Conservation (phyloP, 2,797 vertebrate genomes). For the Pygocentrus nattereri region DNA sequence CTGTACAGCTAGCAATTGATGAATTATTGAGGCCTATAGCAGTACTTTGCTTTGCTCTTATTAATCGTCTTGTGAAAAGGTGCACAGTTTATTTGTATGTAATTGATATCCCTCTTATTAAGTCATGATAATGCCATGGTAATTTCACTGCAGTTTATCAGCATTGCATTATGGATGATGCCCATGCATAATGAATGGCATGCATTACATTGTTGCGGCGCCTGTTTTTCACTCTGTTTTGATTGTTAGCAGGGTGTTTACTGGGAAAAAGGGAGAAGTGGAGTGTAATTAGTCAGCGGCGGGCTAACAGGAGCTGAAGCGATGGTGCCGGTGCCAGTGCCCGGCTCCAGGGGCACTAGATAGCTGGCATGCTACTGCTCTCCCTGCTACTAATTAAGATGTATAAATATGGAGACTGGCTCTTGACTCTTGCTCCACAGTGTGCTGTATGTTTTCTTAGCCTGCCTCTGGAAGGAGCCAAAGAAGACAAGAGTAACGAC, state of each 20-base stretch:
- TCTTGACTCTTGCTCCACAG: constrained; percentile 72
- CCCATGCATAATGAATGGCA: background rate
- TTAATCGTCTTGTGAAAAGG: background rate
- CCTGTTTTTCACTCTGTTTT: background rate
- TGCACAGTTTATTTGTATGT: constrained; percentile 3
- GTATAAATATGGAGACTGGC: constrained; percentile 79
- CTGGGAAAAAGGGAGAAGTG: background rate
- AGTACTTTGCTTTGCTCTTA: background rate
- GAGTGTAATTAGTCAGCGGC: constrained; percentile 8
- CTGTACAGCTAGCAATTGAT: background rate
- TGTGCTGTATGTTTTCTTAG: constrained; percentile 16
- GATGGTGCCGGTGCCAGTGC: constrained; percentile 51
- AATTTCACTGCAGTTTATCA: constrained; percentile 14
- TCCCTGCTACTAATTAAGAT: constrained; percentile 79
- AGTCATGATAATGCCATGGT: constrained; percentile 12
- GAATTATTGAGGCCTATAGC: constrained; percentile 5
- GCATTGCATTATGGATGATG: background rate
- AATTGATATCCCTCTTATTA: constrained; percentile 13
- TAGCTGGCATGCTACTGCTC: constrained; percentile 64
- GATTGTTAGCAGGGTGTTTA: background rate
- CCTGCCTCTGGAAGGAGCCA: constrained; percentile 68
- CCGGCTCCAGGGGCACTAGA: constrained; percentile 69
- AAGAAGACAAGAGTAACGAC: constrained; percentile 65
- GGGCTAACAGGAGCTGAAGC: constrained; percentile 1
- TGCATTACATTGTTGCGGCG: constrained; percentile 8